Evolutionary conservation across 2,797 vertebrate genomes (phyloP).

Genomic region (Coilia nasus): DNA sequence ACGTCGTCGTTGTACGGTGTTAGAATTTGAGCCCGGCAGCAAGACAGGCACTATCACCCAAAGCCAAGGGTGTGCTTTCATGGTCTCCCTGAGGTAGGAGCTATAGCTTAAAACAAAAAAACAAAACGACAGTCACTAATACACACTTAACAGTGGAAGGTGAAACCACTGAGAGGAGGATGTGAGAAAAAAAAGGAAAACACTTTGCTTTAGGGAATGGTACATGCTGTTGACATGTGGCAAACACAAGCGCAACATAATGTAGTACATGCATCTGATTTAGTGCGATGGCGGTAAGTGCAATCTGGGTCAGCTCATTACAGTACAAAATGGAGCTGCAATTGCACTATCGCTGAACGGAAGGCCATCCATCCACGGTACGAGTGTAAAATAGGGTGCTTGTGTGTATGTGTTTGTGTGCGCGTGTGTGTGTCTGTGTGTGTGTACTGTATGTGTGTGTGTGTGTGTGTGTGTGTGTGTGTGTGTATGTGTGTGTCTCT

Average conservation of each 20-base stretch:
- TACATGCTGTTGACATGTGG: slow-evolving; percentile 70
- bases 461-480: no score
- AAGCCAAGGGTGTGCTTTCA: slow-evolving; percentile 37
- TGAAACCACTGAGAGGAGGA: neutral
- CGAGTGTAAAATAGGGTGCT: slow-evolving; percentile 37
- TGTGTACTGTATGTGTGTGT: no score
- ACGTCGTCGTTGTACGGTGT: neutral
- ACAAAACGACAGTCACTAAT: slow-evolving; percentile 21
- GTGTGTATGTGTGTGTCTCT: no score
- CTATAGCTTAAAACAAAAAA: slow-evolving; percentile 27
- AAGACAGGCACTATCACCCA: neutral
- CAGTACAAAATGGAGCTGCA: slow-evolving; percentile 27
- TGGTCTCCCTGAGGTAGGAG: slow-evolving; percentile 27
- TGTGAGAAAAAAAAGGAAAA: slow-evolving; percentile 9
- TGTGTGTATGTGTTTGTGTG: neutral
- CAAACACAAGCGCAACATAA: slow-evolving; percentile 64
- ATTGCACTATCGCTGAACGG: neutral
- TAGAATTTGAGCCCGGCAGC: neutral
- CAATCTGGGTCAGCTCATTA: slow-evolving; percentile 74
- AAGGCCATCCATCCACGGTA: neutral
- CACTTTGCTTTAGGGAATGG: slow-evolving; percentile 58
- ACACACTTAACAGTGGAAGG: slow-evolving; percentile 29
- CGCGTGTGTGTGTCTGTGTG: neutral
- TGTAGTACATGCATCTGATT: slow-evolving; percentile 66
- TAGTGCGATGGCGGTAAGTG: slow-evolving; percentile 63